Evolutionary conservation across 2,888 invertebrate species (phyloP), one percentile per base, ranked within the genome.

Genomic region (Sthenelais limicola): DNA sequence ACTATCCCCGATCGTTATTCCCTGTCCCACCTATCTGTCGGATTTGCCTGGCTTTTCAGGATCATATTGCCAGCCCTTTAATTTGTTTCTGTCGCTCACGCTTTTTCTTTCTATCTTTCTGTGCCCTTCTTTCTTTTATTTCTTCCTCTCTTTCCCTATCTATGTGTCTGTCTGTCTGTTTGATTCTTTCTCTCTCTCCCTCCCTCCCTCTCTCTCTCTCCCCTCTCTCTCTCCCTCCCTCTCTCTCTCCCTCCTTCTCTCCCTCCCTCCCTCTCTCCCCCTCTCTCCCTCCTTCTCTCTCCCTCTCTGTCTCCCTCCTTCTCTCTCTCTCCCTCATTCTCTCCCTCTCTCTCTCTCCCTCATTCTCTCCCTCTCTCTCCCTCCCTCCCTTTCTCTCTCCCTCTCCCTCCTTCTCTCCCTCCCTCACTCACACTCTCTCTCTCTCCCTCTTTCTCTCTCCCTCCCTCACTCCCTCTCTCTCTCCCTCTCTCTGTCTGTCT

Each of bases 151-250:
- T n/a, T n/a, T n/a, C n/a, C n/a, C n/a, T n/a, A n/a, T n/a, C n/a
- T n/a, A n/a, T n/a, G n/a, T n/a, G n/a, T n/a, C n/a, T n/a, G n/a
- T n/a, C n/a, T n/a, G n/a, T n/a, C n/a, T n/a, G n/a, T n/a, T n/a
- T n/a, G n/a, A n/a, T 51, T 51, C 51, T 51, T 51, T n/a, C 51
- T 51, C 21, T 51, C 51, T 51, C 21, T 51, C 51, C 21, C 5
- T 51, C 51, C 24, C 21, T n/a, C 51, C 24, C 24, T n/a, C 7
- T n/a, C 24, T 51, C n/a, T 51, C 21, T n/a, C n/a, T 51, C 24
- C 21, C 51, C 24, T 51, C 24, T 24, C 24, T 51, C 21, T n/a
- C 21, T 51, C 21, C 51, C 7, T 9, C 21, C 51, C 24, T 51
- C 21, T n/a, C 51, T n/a, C 24, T n/a, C n/a, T n/a, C 7, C 24